phyloP scores from a whole-genome alignment of 2,113 vertebrate species.

The Nesogale talazaci region DNA sequence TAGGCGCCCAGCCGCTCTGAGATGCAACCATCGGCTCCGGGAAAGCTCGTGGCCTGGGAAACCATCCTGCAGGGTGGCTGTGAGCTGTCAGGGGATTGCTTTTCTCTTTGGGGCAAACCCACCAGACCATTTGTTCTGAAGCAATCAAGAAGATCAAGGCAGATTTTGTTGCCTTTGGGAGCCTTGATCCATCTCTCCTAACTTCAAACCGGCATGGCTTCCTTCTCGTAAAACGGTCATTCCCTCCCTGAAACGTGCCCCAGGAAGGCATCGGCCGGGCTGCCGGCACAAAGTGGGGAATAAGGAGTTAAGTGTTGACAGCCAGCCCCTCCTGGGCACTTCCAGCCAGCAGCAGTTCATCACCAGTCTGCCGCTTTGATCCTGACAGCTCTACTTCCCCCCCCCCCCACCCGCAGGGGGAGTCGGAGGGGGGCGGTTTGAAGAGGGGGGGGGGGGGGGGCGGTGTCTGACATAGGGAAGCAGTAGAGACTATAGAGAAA shows the following conservation, averaged over 20 bases:
- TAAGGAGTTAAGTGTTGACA: constrained; percentile 68
- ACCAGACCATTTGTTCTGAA: constrained; percentile 21
- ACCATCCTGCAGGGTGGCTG: no score
- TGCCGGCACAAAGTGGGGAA: background rate
- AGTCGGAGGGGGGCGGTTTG: no score
- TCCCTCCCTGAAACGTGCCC: constrained; percentile 28
- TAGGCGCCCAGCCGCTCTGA: background rate
- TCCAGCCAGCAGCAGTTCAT: constrained; percentile 73
- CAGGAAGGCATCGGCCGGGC: background rate
- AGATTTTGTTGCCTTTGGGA: constrained; percentile 53
- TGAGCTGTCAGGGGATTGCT: background rate
- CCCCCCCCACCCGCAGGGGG: no score
- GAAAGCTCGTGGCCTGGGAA: background rate
- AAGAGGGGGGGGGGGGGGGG: constrained; percentile 28
- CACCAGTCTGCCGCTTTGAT: constrained; percentile 67
- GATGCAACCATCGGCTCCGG: background rate
- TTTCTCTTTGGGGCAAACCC: background rate
- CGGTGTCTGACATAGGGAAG: constrained; percentile 70
- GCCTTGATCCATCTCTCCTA: constrained; percentile 47
- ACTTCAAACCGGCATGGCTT: constrained; percentile 30
- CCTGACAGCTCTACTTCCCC: constrained; percentile 75
- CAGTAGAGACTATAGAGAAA: constrained; percentile 74
- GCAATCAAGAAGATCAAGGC: constrained; percentile 15
- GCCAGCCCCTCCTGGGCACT: constrained; percentile 8
- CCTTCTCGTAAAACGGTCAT: constrained; percentile 57